Conservation (phyloP, 2,888 invertebrate species). For the Steinernema carpocapsae region DNA sequence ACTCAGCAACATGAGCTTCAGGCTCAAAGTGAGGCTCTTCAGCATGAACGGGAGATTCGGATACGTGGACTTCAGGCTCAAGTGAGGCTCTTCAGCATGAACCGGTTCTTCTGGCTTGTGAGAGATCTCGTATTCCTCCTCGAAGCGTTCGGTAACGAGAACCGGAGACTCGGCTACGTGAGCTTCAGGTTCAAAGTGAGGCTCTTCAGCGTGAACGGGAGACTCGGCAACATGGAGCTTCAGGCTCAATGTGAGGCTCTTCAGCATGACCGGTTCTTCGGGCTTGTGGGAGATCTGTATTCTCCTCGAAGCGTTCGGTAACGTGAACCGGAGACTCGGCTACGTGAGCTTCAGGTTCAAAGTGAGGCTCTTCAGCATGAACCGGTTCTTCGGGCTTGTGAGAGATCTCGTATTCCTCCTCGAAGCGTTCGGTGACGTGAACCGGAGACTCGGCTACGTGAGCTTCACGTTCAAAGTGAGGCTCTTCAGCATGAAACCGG, state of each 20-base stretch:
- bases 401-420: constrained; percentile 23
- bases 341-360: not conserved
- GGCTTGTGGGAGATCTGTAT: not conserved
- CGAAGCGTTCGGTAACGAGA: too few species aligned
- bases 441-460: not conserved
- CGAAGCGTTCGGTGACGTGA: not conserved
- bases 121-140: too few species aligned
- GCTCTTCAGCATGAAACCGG: too few species aligned
- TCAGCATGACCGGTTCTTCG: not conserved
- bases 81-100: too few species aligned
- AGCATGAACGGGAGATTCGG: too few species aligned
- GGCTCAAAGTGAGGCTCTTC: too few species aligned
- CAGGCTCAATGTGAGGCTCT: too few species aligned
- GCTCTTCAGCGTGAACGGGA: constrained; percentile 43
- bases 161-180: too few species aligned
- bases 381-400: constrained; percentile 45
- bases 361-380: constrained; percentile 37
- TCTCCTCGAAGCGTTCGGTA: constrained; percentile 36
- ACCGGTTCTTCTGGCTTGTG: too few species aligned
- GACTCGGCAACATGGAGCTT: too few species aligned
- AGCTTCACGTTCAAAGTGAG: not conserved
- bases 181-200: not conserved
- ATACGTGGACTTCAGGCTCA: too few species aligned
- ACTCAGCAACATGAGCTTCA: too few species aligned
- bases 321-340: not conserved